phyloP scores from a whole-genome alignment of 2,113 vertebrate species.

The Sakesphorus luctuosus region DNA sequence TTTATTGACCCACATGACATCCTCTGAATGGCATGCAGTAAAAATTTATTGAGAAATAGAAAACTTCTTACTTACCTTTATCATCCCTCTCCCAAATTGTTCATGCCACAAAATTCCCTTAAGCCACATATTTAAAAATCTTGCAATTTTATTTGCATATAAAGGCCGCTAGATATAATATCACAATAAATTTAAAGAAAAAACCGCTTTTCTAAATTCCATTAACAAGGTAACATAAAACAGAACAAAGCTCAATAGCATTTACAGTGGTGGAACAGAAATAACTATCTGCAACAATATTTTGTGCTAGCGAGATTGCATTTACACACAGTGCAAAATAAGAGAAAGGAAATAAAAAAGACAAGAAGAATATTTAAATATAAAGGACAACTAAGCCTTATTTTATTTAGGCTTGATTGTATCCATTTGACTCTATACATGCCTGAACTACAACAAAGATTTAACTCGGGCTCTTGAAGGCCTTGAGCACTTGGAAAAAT shows the following conservation, averaged over 20 bases:
- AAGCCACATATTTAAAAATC: constrained; percentile 88
- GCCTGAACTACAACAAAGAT: constrained; percentile 75
- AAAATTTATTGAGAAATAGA: constrained; percentile 43
- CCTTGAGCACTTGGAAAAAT: constrained; percentile 72
- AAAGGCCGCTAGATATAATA: constrained; percentile 99
- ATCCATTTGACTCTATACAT: constrained; percentile 79
- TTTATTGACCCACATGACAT: not conserved
- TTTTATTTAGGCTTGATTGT: constrained; percentile 85
- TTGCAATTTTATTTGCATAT: constrained; percentile 99
- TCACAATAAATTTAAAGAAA: constrained; percentile 98
- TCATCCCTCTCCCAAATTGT: not conserved
- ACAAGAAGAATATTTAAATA: constrained; percentile 91
- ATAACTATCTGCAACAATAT: constrained; percentile 92
- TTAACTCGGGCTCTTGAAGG: constrained; percentile 77
- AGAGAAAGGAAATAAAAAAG: constrained; percentile 76
- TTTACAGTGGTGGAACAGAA: constrained; percentile 92
- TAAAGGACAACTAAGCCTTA: constrained; percentile 90
- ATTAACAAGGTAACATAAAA: constrained; percentile 91
- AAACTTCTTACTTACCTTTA: constrained; percentile 31
- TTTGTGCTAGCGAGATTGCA: constrained; percentile 99
- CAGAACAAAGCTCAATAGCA: constrained; percentile 87
- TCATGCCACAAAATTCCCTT: not conserved
- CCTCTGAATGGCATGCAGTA: not conserved
- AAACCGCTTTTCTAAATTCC: constrained; percentile 89
- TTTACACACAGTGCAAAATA: constrained; percentile 99